phyloP scores from a whole-genome alignment of 2,797 vertebrate species.

The Enteromius thamalakanensis region DNA sequence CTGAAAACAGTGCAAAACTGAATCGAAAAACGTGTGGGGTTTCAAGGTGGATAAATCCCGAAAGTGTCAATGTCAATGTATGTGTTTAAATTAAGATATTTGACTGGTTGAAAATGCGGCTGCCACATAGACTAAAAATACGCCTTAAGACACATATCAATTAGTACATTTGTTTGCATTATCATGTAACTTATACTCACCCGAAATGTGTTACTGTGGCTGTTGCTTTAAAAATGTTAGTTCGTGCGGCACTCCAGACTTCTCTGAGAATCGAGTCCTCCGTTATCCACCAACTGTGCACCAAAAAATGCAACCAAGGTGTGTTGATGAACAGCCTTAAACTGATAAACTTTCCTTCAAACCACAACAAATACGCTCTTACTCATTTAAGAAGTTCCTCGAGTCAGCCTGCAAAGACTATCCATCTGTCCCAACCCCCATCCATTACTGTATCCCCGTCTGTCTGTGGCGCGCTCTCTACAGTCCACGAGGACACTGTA shows the following conservation, averaged over 20 bases:
- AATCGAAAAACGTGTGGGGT: not conserved
- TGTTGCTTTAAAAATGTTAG: not conserved
- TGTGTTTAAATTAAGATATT: not conserved
- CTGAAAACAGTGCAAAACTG: not conserved
- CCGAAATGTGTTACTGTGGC: not conserved
- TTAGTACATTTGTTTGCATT: not conserved
- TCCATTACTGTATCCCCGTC: conserved; percentile 50
- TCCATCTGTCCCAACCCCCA: conserved; percentile 48
- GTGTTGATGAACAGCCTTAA: not conserved
- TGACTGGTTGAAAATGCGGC: not conserved
- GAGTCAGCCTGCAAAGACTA: conserved; percentile 47
- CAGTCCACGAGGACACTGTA: not conserved
- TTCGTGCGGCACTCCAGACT: not conserved
- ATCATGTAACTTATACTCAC: not conserved
- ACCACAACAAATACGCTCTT: not conserved
- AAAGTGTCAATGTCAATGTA: not conserved
- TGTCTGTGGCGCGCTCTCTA: conserved; percentile 13
- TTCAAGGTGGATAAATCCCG: not conserved
- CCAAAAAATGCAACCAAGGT: conserved; percentile 1
- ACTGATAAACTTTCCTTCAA: not conserved
- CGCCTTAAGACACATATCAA: not conserved
- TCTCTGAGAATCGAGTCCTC: not conserved
- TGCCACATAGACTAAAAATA: not conserved
- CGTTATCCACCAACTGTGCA: not conserved
- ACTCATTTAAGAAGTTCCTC: conserved; percentile 46